Conservation (phyloP, 2,888 invertebrate genomes). For the Mesopsocus fuscifrons region DNA sequence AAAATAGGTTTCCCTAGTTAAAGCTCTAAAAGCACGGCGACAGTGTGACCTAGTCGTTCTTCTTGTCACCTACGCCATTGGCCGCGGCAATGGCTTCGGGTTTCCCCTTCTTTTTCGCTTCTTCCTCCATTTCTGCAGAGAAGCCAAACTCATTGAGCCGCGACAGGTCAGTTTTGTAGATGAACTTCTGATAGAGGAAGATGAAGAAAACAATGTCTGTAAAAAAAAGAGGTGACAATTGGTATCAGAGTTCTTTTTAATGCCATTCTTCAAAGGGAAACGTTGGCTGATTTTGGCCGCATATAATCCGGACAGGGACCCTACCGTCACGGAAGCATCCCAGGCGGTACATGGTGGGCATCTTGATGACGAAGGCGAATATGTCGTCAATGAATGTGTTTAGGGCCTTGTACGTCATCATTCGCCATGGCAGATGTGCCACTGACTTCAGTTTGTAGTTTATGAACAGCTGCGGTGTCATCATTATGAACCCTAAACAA, state of each 20-base stretch:
- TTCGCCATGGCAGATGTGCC: slow-evolving; percentile 98
- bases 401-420: slow-evolving; percentile 98
- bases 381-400: slow-evolving; percentile 99
- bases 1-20: not conserved
- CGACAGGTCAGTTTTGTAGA: slow-evolving; percentile 89
- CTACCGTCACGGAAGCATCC: slow-evolving; percentile 93
- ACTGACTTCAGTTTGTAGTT: slow-evolving; percentile 99
- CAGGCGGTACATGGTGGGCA: slow-evolving; percentile 96
- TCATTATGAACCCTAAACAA: slow-evolving; percentile 84
- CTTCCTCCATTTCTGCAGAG: slow-evolving; percentile 71
- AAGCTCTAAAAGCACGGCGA: not conserved
- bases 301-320: no score
- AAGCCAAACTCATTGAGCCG: slow-evolving; percentile 98
- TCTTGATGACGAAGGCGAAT: slow-evolving; percentile 99
- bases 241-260: no score
- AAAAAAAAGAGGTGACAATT: slow-evolving; percentile 22
- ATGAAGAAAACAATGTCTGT: slow-evolving; percentile 95
- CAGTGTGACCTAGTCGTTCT: slow-evolving; percentile 14
- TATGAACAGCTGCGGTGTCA: slow-evolving; percentile 99
- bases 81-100: slow-evolving; percentile 6
- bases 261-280: slow-evolving; percentile 10
- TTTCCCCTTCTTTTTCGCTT: slow-evolving; percentile 18
- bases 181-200: slow-evolving; percentile 97
- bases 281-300: no score
- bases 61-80: slow-evolving; percentile 14